phyloP scores from a whole-genome alignment of 2,888 invertebrate genomes.

The Himalopsyche japonica region DNA sequence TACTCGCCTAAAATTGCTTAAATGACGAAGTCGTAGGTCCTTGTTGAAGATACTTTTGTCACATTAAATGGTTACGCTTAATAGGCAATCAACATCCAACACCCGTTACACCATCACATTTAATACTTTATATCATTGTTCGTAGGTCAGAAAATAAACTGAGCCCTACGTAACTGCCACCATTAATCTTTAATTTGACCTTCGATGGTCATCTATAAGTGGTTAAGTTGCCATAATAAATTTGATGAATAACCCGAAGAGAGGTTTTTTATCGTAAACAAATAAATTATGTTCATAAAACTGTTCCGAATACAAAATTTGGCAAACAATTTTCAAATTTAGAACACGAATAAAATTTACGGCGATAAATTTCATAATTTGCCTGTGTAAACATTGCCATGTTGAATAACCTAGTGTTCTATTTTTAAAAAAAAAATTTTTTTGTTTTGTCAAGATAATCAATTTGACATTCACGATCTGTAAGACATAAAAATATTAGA shows the following conservation, averaged over 20 bases:
- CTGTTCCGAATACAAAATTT: background rate
- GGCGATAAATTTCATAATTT: background rate
- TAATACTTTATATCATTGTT: background rate
- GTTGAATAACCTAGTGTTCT: background rate
- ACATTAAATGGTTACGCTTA: background rate
- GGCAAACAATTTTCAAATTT: background rate
- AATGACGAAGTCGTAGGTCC: too few relatives aligned
- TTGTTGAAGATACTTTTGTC: background rate
- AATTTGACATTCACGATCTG: background rate
- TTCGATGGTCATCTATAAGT: background rate
- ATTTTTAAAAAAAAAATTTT: background rate
- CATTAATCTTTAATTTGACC: background rate
- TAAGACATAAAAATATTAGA: background rate
- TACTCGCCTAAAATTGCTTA: too few relatives aligned
- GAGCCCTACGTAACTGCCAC: background rate
- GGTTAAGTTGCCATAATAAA: background rate
- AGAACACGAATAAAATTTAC: background rate
- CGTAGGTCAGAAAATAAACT: background rate
- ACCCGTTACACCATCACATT: background rate
- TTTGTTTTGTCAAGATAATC: background rate
- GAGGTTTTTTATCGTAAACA: background rate
- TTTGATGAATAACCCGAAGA: background rate
- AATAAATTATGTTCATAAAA: background rate
- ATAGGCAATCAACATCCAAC: background rate
- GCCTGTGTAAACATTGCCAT: background rate